These are phyloP conservation scores for Epicauta chinensis DNA, from an alignment of 1,140 invertebrate genomes.

Conservation along the genomic window DNA sequence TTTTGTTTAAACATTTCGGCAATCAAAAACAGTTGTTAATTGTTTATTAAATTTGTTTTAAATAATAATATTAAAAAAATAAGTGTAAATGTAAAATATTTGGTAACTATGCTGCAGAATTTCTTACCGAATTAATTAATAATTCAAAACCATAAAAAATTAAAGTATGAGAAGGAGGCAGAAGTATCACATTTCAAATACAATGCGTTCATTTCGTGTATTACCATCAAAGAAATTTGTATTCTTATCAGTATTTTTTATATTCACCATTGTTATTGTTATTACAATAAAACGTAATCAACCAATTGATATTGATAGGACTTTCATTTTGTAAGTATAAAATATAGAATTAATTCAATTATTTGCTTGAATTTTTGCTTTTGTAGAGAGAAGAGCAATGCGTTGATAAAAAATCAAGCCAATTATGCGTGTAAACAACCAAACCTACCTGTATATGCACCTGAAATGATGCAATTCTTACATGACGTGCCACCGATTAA, in stretches of 20 bases:
- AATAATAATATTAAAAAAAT: too few species aligned
- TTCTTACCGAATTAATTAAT: too few species aligned
- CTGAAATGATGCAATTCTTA: slow-evolving; percentile 63
- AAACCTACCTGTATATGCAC: slow-evolving; percentile 55
- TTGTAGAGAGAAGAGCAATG: slow-evolving; percentile 25
- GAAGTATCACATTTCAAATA: background rate
- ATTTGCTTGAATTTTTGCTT: slow-evolving; percentile 7
- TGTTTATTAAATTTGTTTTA: too few species aligned
- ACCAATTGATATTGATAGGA: slow-evolving; percentile 21
- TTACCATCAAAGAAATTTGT: slow-evolving; percentile 7
- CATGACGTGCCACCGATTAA: slow-evolving; percentile 51
- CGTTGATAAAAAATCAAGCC: slow-evolving; percentile 21
- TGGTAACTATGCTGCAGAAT: too few species aligned
- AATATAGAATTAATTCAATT: background rate
- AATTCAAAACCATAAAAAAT: too few species aligned
- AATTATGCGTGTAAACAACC: slow-evolving; percentile 56
- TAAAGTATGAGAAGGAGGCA: background rate
- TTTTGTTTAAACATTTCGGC: too few species aligned
- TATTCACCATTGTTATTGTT: slow-evolving; percentile 1
- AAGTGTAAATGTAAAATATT: too few species aligned
- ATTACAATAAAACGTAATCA: slow-evolving; percentile 10
- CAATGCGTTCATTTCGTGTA: slow-evolving; percentile 6
- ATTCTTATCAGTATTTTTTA: background rate
- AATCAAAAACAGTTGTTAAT: too few species aligned
- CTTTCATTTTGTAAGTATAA: slow-evolving; percentile 15